These are phyloP conservation scores for Callaeas wilsoni DNA, from an alignment of 2,113 vertebrate genomes.

Conservation along the genomic window DNA sequence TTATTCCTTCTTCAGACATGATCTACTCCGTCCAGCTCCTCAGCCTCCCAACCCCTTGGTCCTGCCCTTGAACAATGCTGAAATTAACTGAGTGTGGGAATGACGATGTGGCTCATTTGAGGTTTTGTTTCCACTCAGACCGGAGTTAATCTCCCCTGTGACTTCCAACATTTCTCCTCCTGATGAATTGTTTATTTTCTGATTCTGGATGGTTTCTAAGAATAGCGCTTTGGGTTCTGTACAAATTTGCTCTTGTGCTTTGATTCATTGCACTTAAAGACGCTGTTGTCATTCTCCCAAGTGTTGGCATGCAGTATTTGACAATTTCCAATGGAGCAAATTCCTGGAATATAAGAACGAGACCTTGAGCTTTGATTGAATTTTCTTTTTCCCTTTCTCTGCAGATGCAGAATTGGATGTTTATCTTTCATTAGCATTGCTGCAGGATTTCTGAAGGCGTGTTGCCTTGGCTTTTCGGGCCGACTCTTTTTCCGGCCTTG, in stretches of 20 bases:
- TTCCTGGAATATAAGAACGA: slow-evolving; percentile 50
- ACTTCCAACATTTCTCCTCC: slow-evolving; percentile 6
- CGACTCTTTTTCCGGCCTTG: neutral
- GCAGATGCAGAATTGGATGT: neutral
- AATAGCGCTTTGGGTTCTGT: slow-evolving; percentile 18
- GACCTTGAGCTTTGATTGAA: neutral
- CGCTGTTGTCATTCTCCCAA: neutral
- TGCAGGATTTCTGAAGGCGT: neutral
- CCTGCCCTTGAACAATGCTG: neutral
- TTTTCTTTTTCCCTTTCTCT: neutral
- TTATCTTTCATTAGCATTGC: slow-evolving; percentile 13
- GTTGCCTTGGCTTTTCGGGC: neutral
- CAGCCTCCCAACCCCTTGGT: neutral
- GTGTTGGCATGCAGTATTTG: slow-evolving; percentile 35
- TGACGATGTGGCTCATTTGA: neutral
- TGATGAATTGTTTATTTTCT: slow-evolving; percentile 46
- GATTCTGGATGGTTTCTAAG: slow-evolving; percentile 40
- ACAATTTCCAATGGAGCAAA: slow-evolving; percentile 15
- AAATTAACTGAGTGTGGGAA: slow-evolving; percentile 26
- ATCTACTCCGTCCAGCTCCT: neutral
- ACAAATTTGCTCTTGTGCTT: neutral
- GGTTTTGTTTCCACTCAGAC: slow-evolving; percentile 34
- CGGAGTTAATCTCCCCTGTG: neutral
- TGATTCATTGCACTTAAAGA: slow-evolving; percentile 47
- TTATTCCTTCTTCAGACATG: neutral